These are phyloP conservation scores for Scatophagus argus DNA, from an alignment of 2,113 vertebrate species.

Conservation along the genomic window DNA sequence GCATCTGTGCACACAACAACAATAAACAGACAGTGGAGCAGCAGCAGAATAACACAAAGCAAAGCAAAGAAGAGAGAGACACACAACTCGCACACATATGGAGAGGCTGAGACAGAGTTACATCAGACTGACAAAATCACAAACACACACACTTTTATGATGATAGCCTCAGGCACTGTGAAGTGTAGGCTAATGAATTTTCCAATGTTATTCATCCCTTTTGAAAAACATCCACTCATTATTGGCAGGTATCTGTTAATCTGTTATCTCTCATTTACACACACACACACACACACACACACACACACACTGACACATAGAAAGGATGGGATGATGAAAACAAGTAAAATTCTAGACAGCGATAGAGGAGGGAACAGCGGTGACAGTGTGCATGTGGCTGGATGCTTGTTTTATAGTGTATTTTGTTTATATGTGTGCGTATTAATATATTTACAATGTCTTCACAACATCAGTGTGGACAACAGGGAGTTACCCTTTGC, in stretches of 20 bases:
- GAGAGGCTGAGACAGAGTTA: slow-evolving; percentile 20
- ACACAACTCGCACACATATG: slow-evolving; percentile 9
- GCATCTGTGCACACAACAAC: background rate
- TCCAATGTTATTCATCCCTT: slow-evolving; percentile 56
- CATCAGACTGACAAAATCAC: slow-evolving; percentile 25
- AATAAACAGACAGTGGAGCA: background rate
- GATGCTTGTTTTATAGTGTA: too few relatives aligned
- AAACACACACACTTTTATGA: slow-evolving; percentile 3
- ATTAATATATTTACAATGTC: slow-evolving; percentile 1
- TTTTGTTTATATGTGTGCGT: slow-evolving; percentile 20
- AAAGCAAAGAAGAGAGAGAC: slow-evolving; percentile 2
- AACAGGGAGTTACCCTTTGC: slow-evolving; percentile 55
- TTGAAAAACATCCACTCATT: slow-evolving; percentile 55
- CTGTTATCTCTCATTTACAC: slow-evolving; percentile 12
- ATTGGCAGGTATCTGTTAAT: slow-evolving; percentile 47
- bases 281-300: background rate
- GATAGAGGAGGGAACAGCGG: slow-evolving; percentile 12
- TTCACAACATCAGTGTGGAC: slow-evolving; percentile 16
- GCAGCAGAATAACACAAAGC: background rate
- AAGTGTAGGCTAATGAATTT: slow-evolving; percentile 56
- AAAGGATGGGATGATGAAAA: slow-evolving; percentile 30
- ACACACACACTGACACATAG: slow-evolving; percentile 1
- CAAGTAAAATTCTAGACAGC: slow-evolving; percentile 37
- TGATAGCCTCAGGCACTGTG: slow-evolving; percentile 22
- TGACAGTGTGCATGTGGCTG: slow-evolving; percentile 9